Conservation (phyloP, 2,888 invertebrate genomes). For the Acleris cristana region DNA sequence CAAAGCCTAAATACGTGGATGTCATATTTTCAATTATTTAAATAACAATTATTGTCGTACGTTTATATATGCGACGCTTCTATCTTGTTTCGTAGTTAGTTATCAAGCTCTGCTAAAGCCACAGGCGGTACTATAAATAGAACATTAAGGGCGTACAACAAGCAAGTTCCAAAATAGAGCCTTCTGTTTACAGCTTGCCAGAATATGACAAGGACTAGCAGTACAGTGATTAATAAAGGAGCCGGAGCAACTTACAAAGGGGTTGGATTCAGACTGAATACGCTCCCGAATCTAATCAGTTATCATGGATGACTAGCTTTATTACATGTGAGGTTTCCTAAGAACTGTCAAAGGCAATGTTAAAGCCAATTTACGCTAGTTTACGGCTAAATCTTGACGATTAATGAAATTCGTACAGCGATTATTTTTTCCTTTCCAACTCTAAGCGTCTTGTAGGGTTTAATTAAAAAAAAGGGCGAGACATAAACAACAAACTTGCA, state of each 20-base stretch:
- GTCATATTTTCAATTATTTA: too few relatives aligned
- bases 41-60: too few relatives aligned
- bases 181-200: background rate
- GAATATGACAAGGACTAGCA: background rate
- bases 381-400: too few relatives aligned
- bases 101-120: slow-evolving; percentile 53
- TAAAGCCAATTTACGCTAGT: too few relatives aligned
- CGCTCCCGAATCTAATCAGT: too few relatives aligned
- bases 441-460: slow-evolving; percentile 10
- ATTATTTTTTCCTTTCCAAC: too few relatives aligned
- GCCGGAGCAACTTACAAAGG: background rate
- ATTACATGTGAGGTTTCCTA: too few relatives aligned
- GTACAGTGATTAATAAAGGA: background rate
- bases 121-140: slow-evolving; percentile 47
- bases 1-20: too few relatives aligned
- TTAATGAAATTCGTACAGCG: too few relatives aligned
- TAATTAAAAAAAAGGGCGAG: slow-evolving; percentile 19
- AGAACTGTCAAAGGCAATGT: too few relatives aligned
- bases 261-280: background rate
- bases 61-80: background rate
- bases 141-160: slow-evolving; percentile 49
- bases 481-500: slow-evolving; percentile 11
- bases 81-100: slow-evolving; percentile 18
- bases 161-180: slow-evolving; percentile 47
- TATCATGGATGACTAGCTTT: too few relatives aligned